Conservation (phyloP, 2,113 vertebrate genomes). For the Capra hircus region DNA sequence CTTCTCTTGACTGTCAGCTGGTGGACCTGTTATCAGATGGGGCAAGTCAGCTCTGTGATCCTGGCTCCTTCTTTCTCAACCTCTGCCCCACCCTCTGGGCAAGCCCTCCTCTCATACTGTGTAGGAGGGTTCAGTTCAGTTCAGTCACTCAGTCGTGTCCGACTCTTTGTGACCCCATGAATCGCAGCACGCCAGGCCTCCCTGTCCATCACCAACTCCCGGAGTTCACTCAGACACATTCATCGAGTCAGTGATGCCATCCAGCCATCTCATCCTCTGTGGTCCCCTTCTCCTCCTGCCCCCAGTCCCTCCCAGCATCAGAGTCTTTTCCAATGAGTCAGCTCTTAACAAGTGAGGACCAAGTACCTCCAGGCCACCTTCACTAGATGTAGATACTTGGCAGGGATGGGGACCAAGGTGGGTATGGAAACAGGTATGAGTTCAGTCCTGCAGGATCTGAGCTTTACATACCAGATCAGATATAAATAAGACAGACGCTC, state of each 20-base stretch:
- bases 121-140: neutral
- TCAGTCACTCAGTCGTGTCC: too few relatives aligned
- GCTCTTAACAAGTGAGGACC: too few relatives aligned
- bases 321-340: too few relatives aligned
- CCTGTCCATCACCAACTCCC: too few relatives aligned
- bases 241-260: too few relatives aligned
- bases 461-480: neutral
- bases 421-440: neutral
- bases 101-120: neutral
- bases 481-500: neutral
- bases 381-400: neutral
- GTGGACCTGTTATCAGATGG: neutral
- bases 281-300: too few relatives aligned
- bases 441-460: neutral
- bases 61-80: neutral
- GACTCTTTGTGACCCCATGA: too few relatives aligned
- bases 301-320: too few relatives aligned
- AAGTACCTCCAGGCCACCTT: neutral
- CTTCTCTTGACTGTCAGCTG: neutral
- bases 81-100: neutral
- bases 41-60: neutral
- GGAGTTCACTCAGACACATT: too few relatives aligned
- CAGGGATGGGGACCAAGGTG: neutral
- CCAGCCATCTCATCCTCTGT: too few relatives aligned
- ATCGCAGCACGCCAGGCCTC: too few relatives aligned